These are phyloP conservation scores for Istiophorus platypterus DNA, from an alignment of 2,113 vertebrate genomes.

Conservation along the genomic window DNA sequence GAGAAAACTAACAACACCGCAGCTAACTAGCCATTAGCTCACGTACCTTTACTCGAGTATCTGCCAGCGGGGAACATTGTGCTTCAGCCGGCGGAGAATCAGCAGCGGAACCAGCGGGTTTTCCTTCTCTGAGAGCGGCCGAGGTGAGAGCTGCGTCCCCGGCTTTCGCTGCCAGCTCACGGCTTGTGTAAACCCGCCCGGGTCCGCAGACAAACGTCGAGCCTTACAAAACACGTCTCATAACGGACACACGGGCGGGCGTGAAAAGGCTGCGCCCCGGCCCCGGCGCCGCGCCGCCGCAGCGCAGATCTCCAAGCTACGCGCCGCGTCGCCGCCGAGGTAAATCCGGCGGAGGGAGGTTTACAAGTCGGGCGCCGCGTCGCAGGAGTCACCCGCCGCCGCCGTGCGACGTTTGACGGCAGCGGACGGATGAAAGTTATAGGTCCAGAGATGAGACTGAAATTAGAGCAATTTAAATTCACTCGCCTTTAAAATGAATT, in stretches of 20 bases:
- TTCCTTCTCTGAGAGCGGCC: too few species aligned
- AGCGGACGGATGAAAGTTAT: too few species aligned
- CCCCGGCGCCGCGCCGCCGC: not conserved
- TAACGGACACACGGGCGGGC: constrained; percentile 27
- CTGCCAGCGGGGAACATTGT: constrained; percentile 84
- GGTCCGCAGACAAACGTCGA: not conserved
- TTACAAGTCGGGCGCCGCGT: not conserved
- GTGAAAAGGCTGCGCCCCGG: constrained; percentile 48
- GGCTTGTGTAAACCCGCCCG: constrained; percentile 13
- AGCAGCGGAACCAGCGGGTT: not conserved
- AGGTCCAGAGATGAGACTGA: not conserved
- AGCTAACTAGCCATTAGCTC: constrained; percentile 38
- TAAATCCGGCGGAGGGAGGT: not conserved
- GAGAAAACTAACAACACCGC: not conserved
- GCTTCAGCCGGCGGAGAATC: constrained; percentile 30
- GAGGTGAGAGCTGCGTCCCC: not conserved
- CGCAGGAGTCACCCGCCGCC: not conserved
- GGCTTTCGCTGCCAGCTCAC: too few species aligned
- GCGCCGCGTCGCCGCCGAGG: accelerated
- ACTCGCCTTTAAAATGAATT: too few species aligned
- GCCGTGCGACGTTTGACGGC: not conserved
- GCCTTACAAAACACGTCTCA: constrained; percentile 52
- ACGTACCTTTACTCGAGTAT: constrained; percentile 81
- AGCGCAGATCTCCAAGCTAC: not conserved
- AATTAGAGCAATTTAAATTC: not conserved